Base-by-base conservation (phyloP, 2,888 invertebrate genomes). In the Tenthredo distinguenda region DNA sequence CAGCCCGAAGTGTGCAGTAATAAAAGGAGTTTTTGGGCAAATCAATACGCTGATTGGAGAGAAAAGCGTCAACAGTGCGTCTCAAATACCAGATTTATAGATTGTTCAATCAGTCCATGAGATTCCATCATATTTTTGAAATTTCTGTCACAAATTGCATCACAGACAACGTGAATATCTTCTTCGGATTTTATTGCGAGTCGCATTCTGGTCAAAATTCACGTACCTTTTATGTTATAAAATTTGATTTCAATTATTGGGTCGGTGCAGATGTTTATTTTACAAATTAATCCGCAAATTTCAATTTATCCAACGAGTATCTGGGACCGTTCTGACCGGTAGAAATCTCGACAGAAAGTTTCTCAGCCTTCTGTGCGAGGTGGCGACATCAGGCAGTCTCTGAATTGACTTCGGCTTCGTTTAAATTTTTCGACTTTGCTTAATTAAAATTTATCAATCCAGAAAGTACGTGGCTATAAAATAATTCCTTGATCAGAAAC, bases 311-410 rank as follows among this genome's bases (percentile, higher is more conserved):
- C 40, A 62, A 62, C 12, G 81, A 81, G 81, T 40, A 62, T 81
- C 37, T 81, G 81, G 12, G 58, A 58, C 58, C 81, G 18, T 62
- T 62, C 37, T 62, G 37, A 37, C 81, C 81, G 81, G 81, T 62
- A 40, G 81, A 26, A n/a, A 62, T 62, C 7, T 58, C 58, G 62
- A 81, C 37, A 26, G 81, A 40, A 62, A 81, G 81, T 62, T 81
- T 62, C 37, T 58, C 81, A 37, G n/a, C 5, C 15, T 18, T 37
- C 40, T n/a, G 10, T 81, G 9, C 81, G n/a, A 81, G 81, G 15
- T 81, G 81, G 81, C 81, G 81, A 50, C 62, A 81, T 81, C 21
- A 81, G 26, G 21, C 81, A 81, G 81, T 62, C 58, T 81, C 37
- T 62, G 81, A 62, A 81, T 62, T 6, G 62, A 40, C 40, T 58